phyloP scores from a whole-genome alignment of 2,797 vertebrate species.

The Notamacropus eugenii region DNA sequence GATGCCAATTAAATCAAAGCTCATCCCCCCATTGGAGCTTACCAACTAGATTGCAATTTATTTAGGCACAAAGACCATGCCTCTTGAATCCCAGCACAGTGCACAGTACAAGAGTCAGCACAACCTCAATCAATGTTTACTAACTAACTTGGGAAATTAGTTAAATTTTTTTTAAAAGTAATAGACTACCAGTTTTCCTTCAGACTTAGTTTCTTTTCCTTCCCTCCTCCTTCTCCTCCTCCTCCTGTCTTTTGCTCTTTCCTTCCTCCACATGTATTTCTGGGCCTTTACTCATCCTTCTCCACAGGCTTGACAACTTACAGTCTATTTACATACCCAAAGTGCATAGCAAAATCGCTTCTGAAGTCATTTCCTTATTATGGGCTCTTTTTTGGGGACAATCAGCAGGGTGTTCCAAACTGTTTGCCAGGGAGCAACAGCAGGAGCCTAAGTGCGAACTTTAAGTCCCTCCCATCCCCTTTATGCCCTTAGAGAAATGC shows the following conservation, averaged over 20 bases:
- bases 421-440: background rate
- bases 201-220: background rate
- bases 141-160: background rate
- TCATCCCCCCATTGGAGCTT: background rate
- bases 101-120: background rate
- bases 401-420: background rate
- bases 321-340: background rate
- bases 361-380: background rate
- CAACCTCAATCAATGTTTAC: background rate
- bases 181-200: background rate
- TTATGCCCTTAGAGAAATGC: background rate
- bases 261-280: slow-evolving; percentile 1
- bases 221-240: background rate
- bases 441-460: background rate
- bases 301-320: slow-evolving; percentile 10
- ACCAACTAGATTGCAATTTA: background rate
- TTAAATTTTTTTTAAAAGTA: background rate
- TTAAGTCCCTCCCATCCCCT: background rate
- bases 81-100: background rate
- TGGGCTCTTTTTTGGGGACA: background rate
- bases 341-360: background rate
- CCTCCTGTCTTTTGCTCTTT: background rate
- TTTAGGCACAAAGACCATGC: background rate
- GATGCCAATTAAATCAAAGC: background rate
- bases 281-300: slow-evolving; percentile 17